Base-by-base conservation (phyloP, 23 tunicate species). In the Botrylloides violaceus region DNA sequence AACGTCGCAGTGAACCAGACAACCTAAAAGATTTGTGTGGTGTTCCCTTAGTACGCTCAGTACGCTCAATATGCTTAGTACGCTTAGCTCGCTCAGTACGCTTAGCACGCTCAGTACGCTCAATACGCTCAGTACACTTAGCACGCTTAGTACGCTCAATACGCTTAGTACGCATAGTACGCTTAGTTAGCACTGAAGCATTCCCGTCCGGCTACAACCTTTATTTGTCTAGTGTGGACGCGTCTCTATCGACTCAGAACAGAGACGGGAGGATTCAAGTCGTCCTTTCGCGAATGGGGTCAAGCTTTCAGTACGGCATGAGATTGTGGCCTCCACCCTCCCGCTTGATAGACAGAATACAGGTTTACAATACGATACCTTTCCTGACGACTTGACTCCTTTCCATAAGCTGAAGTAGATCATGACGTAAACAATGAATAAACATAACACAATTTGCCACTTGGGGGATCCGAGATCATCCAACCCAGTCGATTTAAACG, bases 1-100 rank as follows among this genome's bases (percentile, higher is more conserved):
- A 90, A 83, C 2, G 91, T 90, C 21, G 97, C 97, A 1, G 97
- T 90, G 58, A 90, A 65, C 97, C 97, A 90, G 18, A 90, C 97
- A 36, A 79, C 97, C 97, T 90, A 78, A 7, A 60, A 64, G 32
- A 50, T 31, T n/a, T n/a, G n/a, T n/a, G n/a, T n/a, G n/a, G n/a
- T n/a, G n/a, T n/a, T n/a, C n/a, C n/a, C n/a, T n/a, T n/a, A n/a
- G n/a, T n/a, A n/a, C n/a, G n/a, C n/a, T n/a, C n/a, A n/a, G n/a
- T n/a, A n/a, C n/a, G n/a, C n/a, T n/a, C n/a, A n/a, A n/a, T n/a
- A n/a, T n/a, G n/a, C n/a, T n/a, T n/a, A n/a, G n/a, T n/a, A n/a
- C n/a, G n/a, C n/a, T n/a, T n/a, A n/a, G n/a, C n/a, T n/a, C n/a
- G n/a, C n/a, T n/a, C n/a, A n/a, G n/a, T n/a, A n/a, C n/a, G n/a